Conservation (phyloP, 2,113 vertebrate species). For the Rhea americana region DNA sequence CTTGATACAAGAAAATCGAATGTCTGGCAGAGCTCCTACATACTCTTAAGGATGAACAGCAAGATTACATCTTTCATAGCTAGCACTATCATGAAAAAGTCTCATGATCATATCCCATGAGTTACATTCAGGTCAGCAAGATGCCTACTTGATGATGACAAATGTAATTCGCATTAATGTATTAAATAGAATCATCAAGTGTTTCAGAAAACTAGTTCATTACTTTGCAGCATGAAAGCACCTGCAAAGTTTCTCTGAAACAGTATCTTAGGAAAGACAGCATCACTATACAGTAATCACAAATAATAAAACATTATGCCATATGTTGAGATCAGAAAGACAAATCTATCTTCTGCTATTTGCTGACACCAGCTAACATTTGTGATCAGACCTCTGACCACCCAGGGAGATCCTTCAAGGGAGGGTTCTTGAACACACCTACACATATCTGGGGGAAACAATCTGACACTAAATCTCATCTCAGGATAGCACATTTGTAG, state of each 20-base stretch:
- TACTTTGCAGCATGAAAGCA: background rate
- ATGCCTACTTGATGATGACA: background rate
- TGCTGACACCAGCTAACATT: background rate
- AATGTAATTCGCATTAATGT: background rate
- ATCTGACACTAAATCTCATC: background rate
- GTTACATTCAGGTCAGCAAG: background rate
- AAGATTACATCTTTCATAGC: background rate
- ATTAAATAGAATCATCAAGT: background rate
- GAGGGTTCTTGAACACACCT: background rate
- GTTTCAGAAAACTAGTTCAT: background rate
- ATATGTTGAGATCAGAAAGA: background rate
- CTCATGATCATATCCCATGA: background rate
- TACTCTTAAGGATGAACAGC: background rate
- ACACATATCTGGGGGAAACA: accelerated
- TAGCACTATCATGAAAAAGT: background rate
- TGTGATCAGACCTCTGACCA: background rate
- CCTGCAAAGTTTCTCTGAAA: background rate
- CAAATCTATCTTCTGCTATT: background rate
- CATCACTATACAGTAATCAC: background rate
- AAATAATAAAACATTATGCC: background rate
- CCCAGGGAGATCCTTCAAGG: background rate
- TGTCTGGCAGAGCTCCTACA: background rate
- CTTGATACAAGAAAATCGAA: background rate
- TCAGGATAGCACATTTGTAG: background rate
- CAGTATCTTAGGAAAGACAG: background rate